Percentiles rank a stretch among this genome's conserved stretches.
Conservation (phyloP, 2,797 vertebrate genomes). For the Catharus ustulatus region DNA sequence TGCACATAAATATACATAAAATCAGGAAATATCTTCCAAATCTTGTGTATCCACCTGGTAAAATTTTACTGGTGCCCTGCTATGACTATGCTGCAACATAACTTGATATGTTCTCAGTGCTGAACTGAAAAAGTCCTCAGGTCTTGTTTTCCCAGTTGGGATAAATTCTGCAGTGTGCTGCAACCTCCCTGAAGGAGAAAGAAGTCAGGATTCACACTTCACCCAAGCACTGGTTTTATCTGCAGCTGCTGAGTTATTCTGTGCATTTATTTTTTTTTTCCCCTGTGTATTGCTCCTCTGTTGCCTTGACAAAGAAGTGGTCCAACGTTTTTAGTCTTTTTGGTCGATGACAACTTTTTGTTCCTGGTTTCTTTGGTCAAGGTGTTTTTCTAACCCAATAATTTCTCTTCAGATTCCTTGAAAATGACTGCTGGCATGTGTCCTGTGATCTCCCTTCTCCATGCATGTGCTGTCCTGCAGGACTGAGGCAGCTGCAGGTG, state of each 20-base stretch:
- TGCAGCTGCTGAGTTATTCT: not conserved
- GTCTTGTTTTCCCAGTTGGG: not conserved
- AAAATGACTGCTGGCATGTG: fast-evolving
- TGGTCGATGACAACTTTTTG: not conserved
- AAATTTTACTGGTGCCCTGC: not conserved
- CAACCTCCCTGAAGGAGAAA: not conserved
- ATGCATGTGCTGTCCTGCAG: fast-evolving
- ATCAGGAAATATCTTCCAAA: not conserved
- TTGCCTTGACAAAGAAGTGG: not conserved
- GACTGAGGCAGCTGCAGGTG: not conserved
- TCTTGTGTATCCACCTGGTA: not conserved
- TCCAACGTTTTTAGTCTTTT: not conserved
- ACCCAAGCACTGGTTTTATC: not conserved
- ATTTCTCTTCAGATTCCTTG: not conserved
- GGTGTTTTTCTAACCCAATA: not conserved
- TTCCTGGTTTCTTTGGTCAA: not conserved
- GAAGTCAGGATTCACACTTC: not conserved
- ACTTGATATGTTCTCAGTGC: not conserved
- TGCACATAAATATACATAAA: not conserved
- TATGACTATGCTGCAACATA: not conserved
- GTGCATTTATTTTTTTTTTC: not conserved
- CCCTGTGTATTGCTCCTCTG: not conserved
- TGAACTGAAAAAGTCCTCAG: not conserved
- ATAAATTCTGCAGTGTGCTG: not conserved
- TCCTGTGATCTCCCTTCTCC: no score